Evolutionary conservation across 1,140 invertebrate genomes (phyloP).

Genomic region (Drosophila elegans): DNA sequence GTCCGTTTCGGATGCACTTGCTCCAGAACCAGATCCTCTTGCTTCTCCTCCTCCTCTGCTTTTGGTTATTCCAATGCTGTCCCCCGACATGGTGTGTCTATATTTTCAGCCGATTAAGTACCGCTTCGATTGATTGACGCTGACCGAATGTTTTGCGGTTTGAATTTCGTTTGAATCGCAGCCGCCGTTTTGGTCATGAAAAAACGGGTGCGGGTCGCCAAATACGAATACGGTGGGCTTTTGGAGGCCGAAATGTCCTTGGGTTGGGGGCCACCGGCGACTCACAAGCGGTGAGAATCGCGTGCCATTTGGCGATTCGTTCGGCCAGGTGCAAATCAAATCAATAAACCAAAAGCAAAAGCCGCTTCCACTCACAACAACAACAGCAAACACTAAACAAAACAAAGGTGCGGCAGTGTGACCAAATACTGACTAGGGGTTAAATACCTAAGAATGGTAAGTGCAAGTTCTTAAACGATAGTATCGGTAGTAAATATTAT

Average conservation of each 20-base stretch:
- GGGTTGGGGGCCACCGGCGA: conserved; percentile 65
- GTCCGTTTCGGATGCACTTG: conserved; percentile 52
- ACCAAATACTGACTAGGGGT: not conserved
- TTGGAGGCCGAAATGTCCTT: conserved; percentile 59
- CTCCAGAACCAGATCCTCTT: not conserved
- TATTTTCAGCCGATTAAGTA: conserved; percentile 8
- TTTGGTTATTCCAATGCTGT: not conserved
- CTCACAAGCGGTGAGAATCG: conserved; percentile 34
- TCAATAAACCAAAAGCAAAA: conserved; percentile 49
- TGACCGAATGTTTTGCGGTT: conserved; percentile 30
- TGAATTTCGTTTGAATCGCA: conserved; percentile 38
- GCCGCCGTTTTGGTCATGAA: conserved; percentile 44
- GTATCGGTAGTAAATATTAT: not conserved
- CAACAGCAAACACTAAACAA: conserved; percentile 32
- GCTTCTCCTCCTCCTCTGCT: not conserved
- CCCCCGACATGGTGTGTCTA: conserved; percentile 7
- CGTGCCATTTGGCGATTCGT: conserved; percentile 34
- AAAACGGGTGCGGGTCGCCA: conserved; percentile 46
- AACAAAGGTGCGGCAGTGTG: conserved; percentile 26
- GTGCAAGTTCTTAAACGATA: not conserved
- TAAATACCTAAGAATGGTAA: not conserved
- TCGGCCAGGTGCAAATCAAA: conserved; percentile 15
- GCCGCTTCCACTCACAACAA: conserved; percentile 14
- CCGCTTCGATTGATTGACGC: conserved; percentile 10
- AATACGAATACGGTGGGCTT: conserved; percentile 26